These are phyloP conservation scores for Rhea pennata DNA, from an alignment of 2,113 vertebrate genomes.

Conservation along the genomic window DNA sequence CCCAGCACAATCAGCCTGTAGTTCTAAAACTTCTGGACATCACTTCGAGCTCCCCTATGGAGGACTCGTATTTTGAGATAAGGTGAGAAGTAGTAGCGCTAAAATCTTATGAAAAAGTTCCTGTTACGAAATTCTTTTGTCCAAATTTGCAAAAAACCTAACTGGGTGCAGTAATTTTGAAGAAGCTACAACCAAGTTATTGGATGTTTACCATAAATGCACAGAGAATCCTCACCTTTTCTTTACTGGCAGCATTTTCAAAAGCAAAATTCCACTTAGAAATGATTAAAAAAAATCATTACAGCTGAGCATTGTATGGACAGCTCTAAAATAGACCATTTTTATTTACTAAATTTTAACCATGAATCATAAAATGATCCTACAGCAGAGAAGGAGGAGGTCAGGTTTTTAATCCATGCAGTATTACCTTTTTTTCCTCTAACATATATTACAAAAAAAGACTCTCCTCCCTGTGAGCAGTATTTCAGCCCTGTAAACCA, in stretches of 20 bases:
- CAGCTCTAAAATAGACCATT: rapidly evolving
- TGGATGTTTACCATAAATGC: neutral
- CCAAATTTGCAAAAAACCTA: neutral
- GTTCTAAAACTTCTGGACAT: neutral
- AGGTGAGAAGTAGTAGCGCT: neutral
- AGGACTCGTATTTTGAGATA: neutral
- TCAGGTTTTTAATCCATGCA: constrained; percentile 45
- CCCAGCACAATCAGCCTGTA: neutral
- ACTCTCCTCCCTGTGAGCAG: constrained; percentile 14
- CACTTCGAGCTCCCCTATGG: neutral
- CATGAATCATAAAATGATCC: neutral
- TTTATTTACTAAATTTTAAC: neutral
- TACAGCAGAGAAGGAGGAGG: constrained; percentile 15
- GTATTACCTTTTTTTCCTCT: neutral
- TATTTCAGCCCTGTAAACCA: constrained; percentile 27
- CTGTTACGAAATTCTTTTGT: neutral
- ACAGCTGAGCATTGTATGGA: neutral
- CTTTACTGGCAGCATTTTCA: neutral
- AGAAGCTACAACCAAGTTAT: neutral
- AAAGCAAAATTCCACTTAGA: neutral
- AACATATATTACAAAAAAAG: neutral
- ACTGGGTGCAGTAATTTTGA: neutral
- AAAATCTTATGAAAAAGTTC: neutral
- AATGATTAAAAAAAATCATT: neutral
- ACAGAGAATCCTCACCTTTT: neutral